phyloP scores from a whole-genome alignment of 1,140 invertebrate genomes.

The Drosophila santomea region DNA sequence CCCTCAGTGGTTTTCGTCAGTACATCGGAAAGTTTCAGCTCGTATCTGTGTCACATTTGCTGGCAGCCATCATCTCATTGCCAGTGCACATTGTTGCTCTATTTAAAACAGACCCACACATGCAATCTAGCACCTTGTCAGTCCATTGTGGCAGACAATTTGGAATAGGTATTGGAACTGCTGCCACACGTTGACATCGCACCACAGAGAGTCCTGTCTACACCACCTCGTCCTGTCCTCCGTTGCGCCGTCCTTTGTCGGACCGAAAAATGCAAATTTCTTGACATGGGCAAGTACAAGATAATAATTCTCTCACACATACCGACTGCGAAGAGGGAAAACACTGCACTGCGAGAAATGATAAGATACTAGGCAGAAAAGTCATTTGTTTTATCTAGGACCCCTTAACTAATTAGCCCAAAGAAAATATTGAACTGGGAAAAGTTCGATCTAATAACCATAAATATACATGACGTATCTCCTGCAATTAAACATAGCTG shows the following conservation, averaged over 20 bases:
- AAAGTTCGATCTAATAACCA: too few relatives aligned
- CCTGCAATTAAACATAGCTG: too few relatives aligned
- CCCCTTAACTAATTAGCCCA: too few relatives aligned
- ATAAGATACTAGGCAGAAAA: too few relatives aligned
- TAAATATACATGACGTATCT: too few relatives aligned
- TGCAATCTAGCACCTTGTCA: conserved; percentile 49
- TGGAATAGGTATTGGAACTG: conserved; percentile 32
- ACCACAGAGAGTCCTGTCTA: conserved; percentile 36
- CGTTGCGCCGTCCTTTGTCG: conserved; percentile 42
- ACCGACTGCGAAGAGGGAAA: conserved; percentile 13
- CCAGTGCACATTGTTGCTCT: conserved; percentile 35
- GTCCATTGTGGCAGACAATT: conserved; percentile 52
- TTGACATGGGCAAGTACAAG: conserved; percentile 70
- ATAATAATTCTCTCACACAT: conserved; percentile 61
- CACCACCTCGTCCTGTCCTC: conserved; percentile 1
- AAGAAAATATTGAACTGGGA: too few relatives aligned
- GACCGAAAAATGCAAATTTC: conserved; percentile 60
- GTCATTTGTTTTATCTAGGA: too few relatives aligned
- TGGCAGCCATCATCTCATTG: conserved; percentile 42
- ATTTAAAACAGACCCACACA: conserved; percentile 29
- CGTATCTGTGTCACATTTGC: conserved; percentile 44
- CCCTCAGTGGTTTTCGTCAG: conserved; percentile 4
- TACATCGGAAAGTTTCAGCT: conserved; percentile 29
- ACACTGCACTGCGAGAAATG: conserved; percentile 2
- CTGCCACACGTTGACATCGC: conserved; percentile 33